These are phyloP conservation scores for Empis livida DNA, from an alignment of 2,888 invertebrate genomes.

Conservation along the genomic window DNA sequence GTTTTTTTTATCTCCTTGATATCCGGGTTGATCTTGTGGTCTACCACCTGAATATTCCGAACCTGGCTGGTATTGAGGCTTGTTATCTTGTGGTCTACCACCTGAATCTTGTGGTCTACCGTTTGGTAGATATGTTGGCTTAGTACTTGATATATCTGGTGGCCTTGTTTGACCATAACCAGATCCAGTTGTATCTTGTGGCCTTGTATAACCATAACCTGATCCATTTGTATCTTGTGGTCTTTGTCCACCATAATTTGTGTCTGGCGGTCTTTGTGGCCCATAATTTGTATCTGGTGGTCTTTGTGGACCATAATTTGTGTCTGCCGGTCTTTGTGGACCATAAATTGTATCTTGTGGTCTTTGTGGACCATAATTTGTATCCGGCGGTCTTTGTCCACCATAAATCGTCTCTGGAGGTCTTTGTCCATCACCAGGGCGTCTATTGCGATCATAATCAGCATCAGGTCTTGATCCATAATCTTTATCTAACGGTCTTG, in stretches of 20 bases:
- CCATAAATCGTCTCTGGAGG: conserved; percentile 10
- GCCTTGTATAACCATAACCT: not conserved
- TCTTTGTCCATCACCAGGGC: conserved; percentile 13
- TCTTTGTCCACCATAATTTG: too few species aligned
- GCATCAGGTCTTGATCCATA: conserved; percentile 30
- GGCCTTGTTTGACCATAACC: conserved; percentile 16
- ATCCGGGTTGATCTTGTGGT: not conserved
- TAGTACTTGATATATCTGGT: not conserved
- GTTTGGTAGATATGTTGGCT: not conserved
- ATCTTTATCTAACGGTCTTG: conserved; percentile 15
- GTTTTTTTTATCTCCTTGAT: not conserved
- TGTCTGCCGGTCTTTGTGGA: conserved; percentile 11
- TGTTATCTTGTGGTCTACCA: not conserved
- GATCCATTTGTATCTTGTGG: conserved; percentile 1
- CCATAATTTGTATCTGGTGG: not conserved
- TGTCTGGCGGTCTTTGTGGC: too few species aligned
- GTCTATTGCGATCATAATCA: conserved; percentile 11
- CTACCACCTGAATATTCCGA: not conserved
- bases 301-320: conserved; percentile 12
- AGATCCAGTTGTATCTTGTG: conserved; percentile 14
- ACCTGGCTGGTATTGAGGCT: not conserved
- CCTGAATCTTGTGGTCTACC: not conserved
- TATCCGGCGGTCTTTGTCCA: conserved; percentile 12
- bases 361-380: conserved; percentile 11
- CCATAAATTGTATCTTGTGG: conserved; percentile 2